These are phyloP conservation scores for Platycheirus albimanus DNA, from an alignment of 2,888 invertebrate species.

Conservation along the genomic window DNA sequence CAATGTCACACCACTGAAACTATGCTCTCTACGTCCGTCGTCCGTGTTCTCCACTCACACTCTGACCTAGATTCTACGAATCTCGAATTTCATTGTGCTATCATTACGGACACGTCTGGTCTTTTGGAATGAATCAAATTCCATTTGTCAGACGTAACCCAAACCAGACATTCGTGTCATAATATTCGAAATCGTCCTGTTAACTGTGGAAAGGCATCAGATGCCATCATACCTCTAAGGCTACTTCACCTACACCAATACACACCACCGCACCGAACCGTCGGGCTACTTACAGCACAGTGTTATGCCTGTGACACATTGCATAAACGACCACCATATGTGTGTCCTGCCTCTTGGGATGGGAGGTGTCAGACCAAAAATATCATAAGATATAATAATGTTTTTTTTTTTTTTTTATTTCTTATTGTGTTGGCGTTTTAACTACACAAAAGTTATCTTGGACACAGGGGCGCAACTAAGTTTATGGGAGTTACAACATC, in stretches of 20 bases:
- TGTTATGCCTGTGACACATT: slow-evolving; percentile 37
- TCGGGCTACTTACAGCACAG: no score
- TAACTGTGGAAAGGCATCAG: slow-evolving; percentile 62
- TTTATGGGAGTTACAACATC: no score
- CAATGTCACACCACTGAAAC: slow-evolving; percentile 33
- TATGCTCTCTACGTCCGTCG: neutral
- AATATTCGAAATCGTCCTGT: slow-evolving; percentile 68
- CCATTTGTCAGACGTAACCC: slow-evolving; percentile 65
- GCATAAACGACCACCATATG: slow-evolving; percentile 24
- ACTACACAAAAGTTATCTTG: neutral
- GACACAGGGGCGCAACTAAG: neutral
- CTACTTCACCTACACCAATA: slow-evolving; percentile 20
- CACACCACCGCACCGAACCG: neutral
- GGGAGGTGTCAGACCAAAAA: slow-evolving; percentile 50
- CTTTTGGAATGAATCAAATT: slow-evolving; percentile 63
- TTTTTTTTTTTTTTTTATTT: slow-evolving; percentile 21
- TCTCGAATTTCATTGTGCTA: slow-evolving; percentile 66
- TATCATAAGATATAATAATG: slow-evolving; percentile 42
- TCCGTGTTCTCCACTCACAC: neutral
- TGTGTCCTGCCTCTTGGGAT: slow-evolving; percentile 22
- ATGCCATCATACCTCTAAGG: slow-evolving; percentile 58
- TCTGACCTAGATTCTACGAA: slow-evolving; percentile 41
- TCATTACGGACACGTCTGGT: slow-evolving; percentile 51
- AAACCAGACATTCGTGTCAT: slow-evolving; percentile 63
- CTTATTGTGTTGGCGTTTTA: slow-evolving; percentile 47